A percentile compares a stretch with the other conserved stretches of the same genome.
Evolutionary conservation across 2,888 invertebrate genomes (phyloP).

Genomic region (Nephrotoma flavescens): DNA sequence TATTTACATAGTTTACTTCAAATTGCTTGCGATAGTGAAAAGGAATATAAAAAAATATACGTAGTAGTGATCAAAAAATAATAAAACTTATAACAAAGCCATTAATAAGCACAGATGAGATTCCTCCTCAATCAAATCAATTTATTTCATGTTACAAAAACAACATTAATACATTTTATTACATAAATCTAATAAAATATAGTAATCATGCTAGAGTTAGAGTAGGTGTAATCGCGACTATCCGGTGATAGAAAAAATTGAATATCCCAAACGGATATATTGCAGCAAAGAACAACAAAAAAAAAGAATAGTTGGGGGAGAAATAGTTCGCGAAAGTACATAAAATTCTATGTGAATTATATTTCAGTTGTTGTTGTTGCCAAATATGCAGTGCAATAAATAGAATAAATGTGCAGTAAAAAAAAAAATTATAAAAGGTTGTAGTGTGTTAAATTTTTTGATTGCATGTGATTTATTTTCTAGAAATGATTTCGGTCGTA

Average conservation of each 20-base stretch:
- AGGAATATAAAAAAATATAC: background rate
- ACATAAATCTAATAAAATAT: background rate
- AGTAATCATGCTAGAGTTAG: background rate
- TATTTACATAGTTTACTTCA: conserved; percentile 44
- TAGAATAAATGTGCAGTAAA: background rate
- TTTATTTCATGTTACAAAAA: background rate
- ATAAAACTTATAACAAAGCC: background rate
- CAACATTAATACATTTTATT: background rate
- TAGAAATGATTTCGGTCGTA: no score
- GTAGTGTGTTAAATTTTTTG: no score
- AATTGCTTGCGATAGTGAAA: conserved; percentile 41
- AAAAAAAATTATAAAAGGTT: background rate
- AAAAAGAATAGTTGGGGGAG: no score
- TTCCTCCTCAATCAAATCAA: background rate
- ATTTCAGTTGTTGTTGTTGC: background rate
- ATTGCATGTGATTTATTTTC: no score
- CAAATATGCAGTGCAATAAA: background rate
- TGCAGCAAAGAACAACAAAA: background rate
- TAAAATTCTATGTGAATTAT: background rate
- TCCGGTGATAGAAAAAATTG: background rate
- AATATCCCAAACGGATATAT: background rate
- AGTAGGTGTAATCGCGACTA: background rate
- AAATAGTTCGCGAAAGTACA: no score
- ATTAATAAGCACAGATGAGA: background rate
- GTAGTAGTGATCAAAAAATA: background rate